These are phyloP conservation scores for Lepus townsendii DNA, from an alignment of 2,797 vertebrate species.

Conservation along the genomic window DNA sequence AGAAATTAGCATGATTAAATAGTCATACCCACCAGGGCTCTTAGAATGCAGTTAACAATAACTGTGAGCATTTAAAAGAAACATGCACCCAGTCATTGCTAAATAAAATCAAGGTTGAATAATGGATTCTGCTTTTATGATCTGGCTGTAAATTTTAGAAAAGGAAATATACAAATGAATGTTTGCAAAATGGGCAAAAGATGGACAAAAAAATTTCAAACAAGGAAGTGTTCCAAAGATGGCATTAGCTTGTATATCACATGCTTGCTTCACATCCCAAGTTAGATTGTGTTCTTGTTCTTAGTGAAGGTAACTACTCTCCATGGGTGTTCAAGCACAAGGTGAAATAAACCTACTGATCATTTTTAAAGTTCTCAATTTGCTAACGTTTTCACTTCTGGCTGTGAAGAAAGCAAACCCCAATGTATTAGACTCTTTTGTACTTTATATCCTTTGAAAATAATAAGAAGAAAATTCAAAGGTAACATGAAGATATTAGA, in stretches of 20 bases:
- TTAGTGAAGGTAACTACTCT: neutral
- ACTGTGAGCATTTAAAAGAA: slow-evolving; percentile 69
- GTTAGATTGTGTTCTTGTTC: slow-evolving; percentile 31
- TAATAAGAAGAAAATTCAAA: slow-evolving; percentile 58
- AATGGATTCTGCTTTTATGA: slow-evolving; percentile 50
- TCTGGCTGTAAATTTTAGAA: slow-evolving; percentile 54
- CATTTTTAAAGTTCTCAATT: slow-evolving; percentile 52
- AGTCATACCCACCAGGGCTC: slow-evolving; percentile 4
- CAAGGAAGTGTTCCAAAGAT: neutral
- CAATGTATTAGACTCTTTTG: slow-evolving; percentile 23
- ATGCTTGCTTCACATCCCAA: slow-evolving; percentile 42
- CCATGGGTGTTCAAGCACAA: slow-evolving; percentile 27
- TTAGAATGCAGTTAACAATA: slow-evolving; percentile 65
- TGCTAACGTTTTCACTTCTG: slow-evolving; percentile 38
- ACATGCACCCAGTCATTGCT: slow-evolving; percentile 53
- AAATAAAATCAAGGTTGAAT: slow-evolving; percentile 59
- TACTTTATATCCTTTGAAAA: slow-evolving; percentile 39
- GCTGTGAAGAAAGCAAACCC: neutral
- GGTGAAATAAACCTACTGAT: slow-evolving; percentile 34
- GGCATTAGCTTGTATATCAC: neutral
- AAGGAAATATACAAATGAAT: neutral
- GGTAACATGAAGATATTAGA: slow-evolving; percentile 30
- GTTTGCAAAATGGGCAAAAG: slow-evolving; percentile 59
- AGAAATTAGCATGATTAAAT: slow-evolving; percentile 70
- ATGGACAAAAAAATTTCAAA: slow-evolving; percentile 33